phyloP scores from a whole-genome alignment of 2,888 invertebrate species.

The Hyles lineata region DNA sequence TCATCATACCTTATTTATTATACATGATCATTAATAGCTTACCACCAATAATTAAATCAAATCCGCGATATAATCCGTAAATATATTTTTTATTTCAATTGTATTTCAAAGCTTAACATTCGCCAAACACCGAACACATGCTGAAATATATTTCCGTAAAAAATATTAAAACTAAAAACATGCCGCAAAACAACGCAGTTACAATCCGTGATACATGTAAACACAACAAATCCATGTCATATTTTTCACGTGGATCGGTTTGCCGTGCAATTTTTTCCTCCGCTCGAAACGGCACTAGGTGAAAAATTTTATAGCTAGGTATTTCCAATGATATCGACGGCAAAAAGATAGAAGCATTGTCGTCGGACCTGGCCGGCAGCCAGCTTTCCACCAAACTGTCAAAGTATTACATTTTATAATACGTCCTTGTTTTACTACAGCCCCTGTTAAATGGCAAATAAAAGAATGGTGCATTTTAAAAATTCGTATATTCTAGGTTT shows the following conservation, averaged over 20 bases:
- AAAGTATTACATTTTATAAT: slow-evolving; percentile 38
- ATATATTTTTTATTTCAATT: too few species aligned
- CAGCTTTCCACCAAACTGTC: slow-evolving; percentile 54
- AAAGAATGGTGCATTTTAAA: slow-evolving; percentile 21
- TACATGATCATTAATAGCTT: too few species aligned
- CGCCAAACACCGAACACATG: too few species aligned
- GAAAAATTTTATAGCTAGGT: slow-evolving; percentile 49
- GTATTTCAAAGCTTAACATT: too few species aligned
- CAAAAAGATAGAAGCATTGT: slow-evolving; percentile 63
- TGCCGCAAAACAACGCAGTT: slow-evolving; percentile 9
- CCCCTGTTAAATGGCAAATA: slow-evolving; percentile 12
- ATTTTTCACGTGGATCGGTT: slow-evolving; percentile 37
- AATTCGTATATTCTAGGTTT: neutral
- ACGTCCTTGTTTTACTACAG: slow-evolving; percentile 25
- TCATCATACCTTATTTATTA: too few species aligned
- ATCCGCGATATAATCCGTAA: too few species aligned
- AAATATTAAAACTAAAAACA: neutral
- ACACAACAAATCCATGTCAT: slow-evolving; percentile 39
- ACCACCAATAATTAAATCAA: too few species aligned
- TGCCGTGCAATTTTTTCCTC: slow-evolving; percentile 40
- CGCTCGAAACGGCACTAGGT: slow-evolving; percentile 41
- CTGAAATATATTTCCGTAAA: too few species aligned
- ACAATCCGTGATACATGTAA: slow-evolving; percentile 34
- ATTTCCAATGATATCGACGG: slow-evolving; percentile 62
- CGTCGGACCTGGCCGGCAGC: slow-evolving; percentile 62